These are phyloP conservation scores for Drosophila bocki DNA, from an alignment of 1,140 invertebrate genomes.

Conservation along the genomic window DNA sequence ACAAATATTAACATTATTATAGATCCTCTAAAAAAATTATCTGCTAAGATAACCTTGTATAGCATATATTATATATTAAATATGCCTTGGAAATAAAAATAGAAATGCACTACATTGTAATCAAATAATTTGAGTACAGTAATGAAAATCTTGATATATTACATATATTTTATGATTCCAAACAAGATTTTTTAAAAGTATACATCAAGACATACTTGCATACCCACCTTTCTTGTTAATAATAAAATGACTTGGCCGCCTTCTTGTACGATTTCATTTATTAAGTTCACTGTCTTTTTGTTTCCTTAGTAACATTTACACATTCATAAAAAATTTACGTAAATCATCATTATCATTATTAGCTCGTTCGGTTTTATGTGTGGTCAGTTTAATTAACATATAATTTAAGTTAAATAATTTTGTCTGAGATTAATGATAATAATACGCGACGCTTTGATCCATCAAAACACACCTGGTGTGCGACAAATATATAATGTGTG, in stretches of 20 bases:
- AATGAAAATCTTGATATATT: too few species aligned
- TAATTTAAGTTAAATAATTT: slow-evolving; percentile 40
- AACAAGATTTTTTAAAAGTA: background rate
- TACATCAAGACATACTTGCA: too few species aligned
- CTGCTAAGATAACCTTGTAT: too few species aligned
- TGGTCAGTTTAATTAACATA: slow-evolving; percentile 32
- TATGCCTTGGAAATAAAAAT: too few species aligned
- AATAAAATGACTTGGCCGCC: background rate
- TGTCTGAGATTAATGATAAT: slow-evolving; percentile 55
- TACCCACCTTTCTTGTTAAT: background rate
- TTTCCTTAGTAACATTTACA: slow-evolving; percentile 56
- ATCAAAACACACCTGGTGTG: slow-evolving; percentile 17
- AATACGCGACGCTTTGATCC: slow-evolving; percentile 47
- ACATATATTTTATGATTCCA: too few species aligned
- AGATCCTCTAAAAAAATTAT: too few species aligned
- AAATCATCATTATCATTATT: slow-evolving; percentile 38
- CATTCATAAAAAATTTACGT: slow-evolving; percentile 62
- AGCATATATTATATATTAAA: too few species aligned
- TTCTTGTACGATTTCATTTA: slow-evolving; percentile 41
- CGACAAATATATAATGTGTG: slow-evolving; percentile 13
- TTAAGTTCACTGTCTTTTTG: slow-evolving; percentile 47
- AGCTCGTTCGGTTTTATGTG: slow-evolving; percentile 16
- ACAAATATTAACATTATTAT: too few species aligned
- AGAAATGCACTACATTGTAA: too few species aligned
- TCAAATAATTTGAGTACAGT: too few species aligned